These are phyloP conservation scores for Crypturellus tataupa DNA, from an alignment of 2,797 vertebrate genomes.

Conservation along the genomic window DNA sequence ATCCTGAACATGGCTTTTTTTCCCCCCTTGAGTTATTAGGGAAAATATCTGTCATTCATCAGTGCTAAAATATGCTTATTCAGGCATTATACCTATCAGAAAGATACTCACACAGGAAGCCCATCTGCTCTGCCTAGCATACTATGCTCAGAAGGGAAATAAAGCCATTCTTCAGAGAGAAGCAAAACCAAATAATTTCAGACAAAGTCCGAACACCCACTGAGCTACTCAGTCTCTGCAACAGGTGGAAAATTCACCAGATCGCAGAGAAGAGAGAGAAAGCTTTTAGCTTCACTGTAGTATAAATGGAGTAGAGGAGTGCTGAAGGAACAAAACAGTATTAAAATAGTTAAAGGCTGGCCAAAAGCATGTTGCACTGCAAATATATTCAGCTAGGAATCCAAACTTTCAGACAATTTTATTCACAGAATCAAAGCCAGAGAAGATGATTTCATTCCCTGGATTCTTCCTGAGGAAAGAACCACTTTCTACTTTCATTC, in stretches of 20 bases:
- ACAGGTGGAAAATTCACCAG: neutral
- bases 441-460: neutral
- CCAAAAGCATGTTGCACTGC: neutral
- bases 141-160: slow-evolving; percentile 5
- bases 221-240: neutral
- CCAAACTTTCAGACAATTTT: slow-evolving; percentile 7
- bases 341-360: neutral
- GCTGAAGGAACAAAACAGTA: neutral
- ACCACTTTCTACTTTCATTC: neutral
- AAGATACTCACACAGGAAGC: neutral
- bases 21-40: neutral
- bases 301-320: neutral
- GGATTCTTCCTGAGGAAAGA: slow-evolving; percentile 2
- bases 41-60: slow-evolving; percentile 3
- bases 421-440: neutral
- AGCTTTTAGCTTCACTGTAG: neutral
- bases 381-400: slow-evolving; percentile 10
- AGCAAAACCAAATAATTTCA: neutral
- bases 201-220: neutral
- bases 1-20: neutral
- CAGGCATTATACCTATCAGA: neutral
- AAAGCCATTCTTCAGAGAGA: neutral
- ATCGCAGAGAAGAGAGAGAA: neutral
- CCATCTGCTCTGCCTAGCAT: neutral
- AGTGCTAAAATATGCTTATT: neutral